Evolutionary conservation across 2,888 invertebrate species (phyloP).

Genomic region (Caenorhabditis macrosperma): DNA sequence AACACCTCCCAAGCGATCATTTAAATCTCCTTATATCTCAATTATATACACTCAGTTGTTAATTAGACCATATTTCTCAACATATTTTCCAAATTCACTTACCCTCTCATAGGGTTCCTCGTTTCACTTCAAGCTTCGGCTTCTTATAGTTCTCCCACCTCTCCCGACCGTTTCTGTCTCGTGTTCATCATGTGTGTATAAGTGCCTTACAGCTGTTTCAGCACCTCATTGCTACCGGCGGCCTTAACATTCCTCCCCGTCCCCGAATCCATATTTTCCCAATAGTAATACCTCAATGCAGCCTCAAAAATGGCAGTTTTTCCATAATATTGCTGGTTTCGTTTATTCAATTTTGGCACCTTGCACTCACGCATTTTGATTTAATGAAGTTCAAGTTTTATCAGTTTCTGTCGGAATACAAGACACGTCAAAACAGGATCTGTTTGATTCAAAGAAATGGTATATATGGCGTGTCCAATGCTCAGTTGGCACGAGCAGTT

Average conservation of each 20-base stretch:
- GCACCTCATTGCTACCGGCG: background rate
- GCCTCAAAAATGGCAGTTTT: slow-evolving; percentile 12
- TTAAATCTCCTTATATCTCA: slow-evolving; percentile 21
- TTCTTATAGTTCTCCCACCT: slow-evolving; percentile 1
- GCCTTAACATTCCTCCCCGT: slow-evolving; percentile 48
- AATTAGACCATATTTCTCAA: slow-evolving; percentile 43
- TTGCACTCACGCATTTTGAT: background rate
- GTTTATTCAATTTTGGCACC: background rate
- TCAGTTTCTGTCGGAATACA: too few species aligned
- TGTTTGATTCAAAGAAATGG: too few species aligned
- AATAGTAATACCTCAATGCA: slow-evolving; percentile 32
- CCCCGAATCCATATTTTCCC: background rate
- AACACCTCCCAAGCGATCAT: background rate
- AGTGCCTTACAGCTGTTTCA: slow-evolving; percentile 40
- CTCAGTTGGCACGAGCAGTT: too few species aligned
- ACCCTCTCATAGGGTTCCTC: slow-evolving; percentile 12
- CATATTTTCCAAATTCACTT: slow-evolving; percentile 44
- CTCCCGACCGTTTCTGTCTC: slow-evolving; percentile 4
- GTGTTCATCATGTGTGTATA: slow-evolving; percentile 29
- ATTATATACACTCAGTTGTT: slow-evolving; percentile 11
- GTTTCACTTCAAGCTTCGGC: slow-evolving; percentile 30
- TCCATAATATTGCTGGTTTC: slow-evolving; percentile 40
- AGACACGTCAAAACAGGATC: too few species aligned
- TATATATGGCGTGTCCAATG: too few species aligned
- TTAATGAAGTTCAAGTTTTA: slow-evolving; percentile 25